phyloP scores from a whole-genome alignment of 2,797 vertebrate species.

The Syngnathus acus region DNA sequence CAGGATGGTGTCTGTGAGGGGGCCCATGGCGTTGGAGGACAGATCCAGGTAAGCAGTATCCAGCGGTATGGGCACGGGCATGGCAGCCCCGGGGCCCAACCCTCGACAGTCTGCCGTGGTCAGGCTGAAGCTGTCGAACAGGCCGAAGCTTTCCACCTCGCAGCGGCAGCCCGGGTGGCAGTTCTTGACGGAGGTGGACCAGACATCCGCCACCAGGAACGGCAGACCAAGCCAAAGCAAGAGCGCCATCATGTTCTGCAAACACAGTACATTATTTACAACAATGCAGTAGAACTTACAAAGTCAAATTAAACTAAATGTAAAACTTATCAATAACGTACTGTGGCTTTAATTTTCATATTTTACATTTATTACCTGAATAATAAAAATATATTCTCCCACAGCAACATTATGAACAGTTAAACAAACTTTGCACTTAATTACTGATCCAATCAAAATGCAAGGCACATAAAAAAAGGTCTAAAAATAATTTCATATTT shows the following conservation, averaged over 20 bases:
- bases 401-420: too few species aligned
- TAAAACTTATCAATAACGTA: too few species aligned
- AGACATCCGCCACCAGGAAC: constrained; percentile 59
- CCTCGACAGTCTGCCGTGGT: constrained; percentile 88
- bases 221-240: constrained; percentile 60
- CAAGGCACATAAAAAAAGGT: too few species aligned
- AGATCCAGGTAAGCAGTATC: constrained; percentile 90
- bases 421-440: too few species aligned
- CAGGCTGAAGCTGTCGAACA: constrained; percentile 96
- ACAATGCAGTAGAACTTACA: not conserved
- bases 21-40: constrained; percentile 81
- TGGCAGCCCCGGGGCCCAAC: constrained; percentile 66
- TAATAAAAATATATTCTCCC: too few species aligned
- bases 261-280: not conserved
- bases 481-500: too few species aligned
- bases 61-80: constrained; percentile 87
- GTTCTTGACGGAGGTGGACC: constrained; percentile 63
- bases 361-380: not conserved
- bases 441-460: too few species aligned
- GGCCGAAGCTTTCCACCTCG: constrained; percentile 90
- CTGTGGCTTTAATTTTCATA: too few species aligned
- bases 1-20: constrained; percentile 80
- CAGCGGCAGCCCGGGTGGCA: constrained; percentile 88
- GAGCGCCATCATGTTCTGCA: constrained; percentile 70
- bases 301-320: not conserved